Conservation (phyloP, 2,888 invertebrate species). For the Ornithoptera alexandrae region DNA sequence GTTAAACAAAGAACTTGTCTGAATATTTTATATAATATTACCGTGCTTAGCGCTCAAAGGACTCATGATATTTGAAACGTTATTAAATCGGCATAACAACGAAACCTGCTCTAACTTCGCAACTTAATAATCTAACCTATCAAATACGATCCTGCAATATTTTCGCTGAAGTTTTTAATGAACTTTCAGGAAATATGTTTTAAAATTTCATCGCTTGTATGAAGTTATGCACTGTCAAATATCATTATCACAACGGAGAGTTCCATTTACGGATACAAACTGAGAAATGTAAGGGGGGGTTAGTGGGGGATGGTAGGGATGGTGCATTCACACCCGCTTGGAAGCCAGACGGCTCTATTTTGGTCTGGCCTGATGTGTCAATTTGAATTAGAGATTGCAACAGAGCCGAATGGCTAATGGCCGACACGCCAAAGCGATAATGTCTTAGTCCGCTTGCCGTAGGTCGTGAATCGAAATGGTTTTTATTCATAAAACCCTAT, state of each 20-base stretch:
- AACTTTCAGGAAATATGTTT: conserved; percentile 33
- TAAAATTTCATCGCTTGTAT: conserved; percentile 37
- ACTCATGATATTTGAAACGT: conserved; percentile 9
- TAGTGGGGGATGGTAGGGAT: conserved; percentile 32
- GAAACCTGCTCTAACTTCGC: conserved; percentile 1
- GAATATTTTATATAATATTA: background rate
- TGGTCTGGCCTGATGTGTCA: conserved; percentile 76
- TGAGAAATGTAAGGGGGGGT: conserved; percentile 45
- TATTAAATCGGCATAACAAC: conserved; percentile 10
- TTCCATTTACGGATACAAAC: conserved; percentile 44
- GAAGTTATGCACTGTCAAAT: conserved; percentile 58
- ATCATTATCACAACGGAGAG: conserved; percentile 59
- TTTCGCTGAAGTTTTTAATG: conserved; percentile 31
- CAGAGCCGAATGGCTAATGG: conserved; percentile 53
- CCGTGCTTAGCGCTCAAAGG: background rate
- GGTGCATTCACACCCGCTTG: conserved; percentile 37
- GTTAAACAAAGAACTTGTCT: background rate
- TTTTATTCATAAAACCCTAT: background rate
- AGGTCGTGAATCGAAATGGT: conserved; percentile 43
- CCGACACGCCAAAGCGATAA: conserved; percentile 33
- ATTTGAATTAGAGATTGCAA: conserved; percentile 73
- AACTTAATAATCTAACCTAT: conserved; percentile 12
- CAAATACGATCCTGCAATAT: conserved; percentile 11
- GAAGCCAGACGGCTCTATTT: conserved; percentile 67
- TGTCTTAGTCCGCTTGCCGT: conserved; percentile 45